These are phyloP conservation scores for Rhadina sibilatrix DNA, from an alignment of 2,113 vertebrate species.

Conservation along the genomic window DNA sequence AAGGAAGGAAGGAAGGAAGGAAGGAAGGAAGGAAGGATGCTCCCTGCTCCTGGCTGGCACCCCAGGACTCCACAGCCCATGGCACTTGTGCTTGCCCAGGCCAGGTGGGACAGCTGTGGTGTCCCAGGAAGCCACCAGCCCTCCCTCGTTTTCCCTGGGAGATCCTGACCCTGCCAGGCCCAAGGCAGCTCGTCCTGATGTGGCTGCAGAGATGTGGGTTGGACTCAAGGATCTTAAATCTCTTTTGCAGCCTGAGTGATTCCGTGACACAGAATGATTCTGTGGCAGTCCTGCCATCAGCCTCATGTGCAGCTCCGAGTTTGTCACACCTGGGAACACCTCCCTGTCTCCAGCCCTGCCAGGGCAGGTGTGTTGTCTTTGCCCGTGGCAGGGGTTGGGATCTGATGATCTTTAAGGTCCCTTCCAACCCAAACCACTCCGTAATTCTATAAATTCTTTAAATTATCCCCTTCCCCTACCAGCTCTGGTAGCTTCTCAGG, in stretches of 20 bases:
- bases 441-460: neutral
- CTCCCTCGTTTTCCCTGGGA: neutral
- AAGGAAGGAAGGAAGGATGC: no score
- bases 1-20: no score
- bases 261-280: neutral
- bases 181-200: neutral
- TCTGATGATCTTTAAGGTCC: neutral
- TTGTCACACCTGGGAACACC: neutral
- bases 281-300: neutral
- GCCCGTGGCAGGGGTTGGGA: neutral
- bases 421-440: neutral
- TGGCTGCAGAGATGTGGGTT: neutral
- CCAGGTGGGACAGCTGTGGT: neutral
- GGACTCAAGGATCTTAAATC: neutral
- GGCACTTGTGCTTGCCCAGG: neutral
- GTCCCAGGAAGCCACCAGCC: neutral
- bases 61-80: rapidly evolving
- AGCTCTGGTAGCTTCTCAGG: neutral
- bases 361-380: neutral
- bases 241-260: neutral
- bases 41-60: neutral
- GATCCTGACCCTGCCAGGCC: neutral
- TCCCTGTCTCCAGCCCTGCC: neutral
- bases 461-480: neutral
- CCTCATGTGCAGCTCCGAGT: neutral